A percentile compares a stretch with the other conserved stretches of the same genome.
phyloP scores from a whole-genome alignment of 2,888 invertebrate genomes.

The Campopleginae sp. region DNA sequence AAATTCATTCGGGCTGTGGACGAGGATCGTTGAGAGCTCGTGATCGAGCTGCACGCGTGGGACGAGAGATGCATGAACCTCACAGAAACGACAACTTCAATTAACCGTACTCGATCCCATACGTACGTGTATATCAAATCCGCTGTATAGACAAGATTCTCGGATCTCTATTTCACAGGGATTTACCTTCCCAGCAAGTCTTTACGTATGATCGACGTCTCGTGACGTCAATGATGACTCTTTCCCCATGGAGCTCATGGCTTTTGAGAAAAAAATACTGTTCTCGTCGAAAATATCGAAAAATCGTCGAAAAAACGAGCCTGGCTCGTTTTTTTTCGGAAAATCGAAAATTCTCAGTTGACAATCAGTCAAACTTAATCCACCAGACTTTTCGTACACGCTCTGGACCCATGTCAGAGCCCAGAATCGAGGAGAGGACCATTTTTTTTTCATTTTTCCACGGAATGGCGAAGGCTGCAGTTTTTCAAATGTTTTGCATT shows the following conservation, averaged over 20 bases:
- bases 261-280: conserved; percentile 37
- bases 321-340: background rate
- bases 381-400: conserved; percentile 38
- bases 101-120: conserved; percentile 53
- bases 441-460: conserved; percentile 2
- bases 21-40: conserved; percentile 48
- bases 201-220: conserved; percentile 37
- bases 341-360: conserved; percentile 11
- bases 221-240: conserved; percentile 18
- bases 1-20: conserved; percentile 55
- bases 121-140: conserved; percentile 31
- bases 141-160: conserved; percentile 3
- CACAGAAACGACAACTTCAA: conserved; percentile 59
- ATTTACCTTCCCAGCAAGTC: conserved; percentile 34
- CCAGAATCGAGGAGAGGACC: background rate
- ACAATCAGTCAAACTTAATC: conserved; percentile 45
- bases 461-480: background rate
- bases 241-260: conserved; percentile 39
- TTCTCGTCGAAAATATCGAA: conserved; percentile 2
- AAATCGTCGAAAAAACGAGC: conserved; percentile 15
- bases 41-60: conserved; percentile 39
- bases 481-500: background rate
- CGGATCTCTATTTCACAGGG: conserved; percentile 41
- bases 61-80: conserved; percentile 42
- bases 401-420: background rate